These are phyloP conservation scores for Meloidogyne exigua DNA, from an alignment of 1,140 invertebrate genomes.

Conservation along the genomic window DNA sequence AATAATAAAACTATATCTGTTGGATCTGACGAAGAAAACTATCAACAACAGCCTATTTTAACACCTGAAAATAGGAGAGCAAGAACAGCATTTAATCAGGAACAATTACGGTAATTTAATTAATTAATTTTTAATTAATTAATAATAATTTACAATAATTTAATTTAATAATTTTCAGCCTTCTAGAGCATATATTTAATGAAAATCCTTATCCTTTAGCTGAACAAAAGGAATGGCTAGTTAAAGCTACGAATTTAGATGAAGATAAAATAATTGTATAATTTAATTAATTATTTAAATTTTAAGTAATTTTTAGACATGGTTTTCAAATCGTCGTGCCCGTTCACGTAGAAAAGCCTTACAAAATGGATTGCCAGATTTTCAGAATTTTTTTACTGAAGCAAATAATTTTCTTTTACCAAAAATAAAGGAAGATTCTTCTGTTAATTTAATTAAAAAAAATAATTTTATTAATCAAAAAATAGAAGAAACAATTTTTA, in stretches of 20 bases:
- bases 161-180: neutral
- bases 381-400: neutral
- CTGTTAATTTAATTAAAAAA: neutral
- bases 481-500: neutral
- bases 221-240: slow-evolving; percentile 25
- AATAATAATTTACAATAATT: neutral
- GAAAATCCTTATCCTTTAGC: slow-evolving; percentile 17
- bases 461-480: neutral
- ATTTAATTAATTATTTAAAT: neutral
- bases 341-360: slow-evolving; percentile 30
- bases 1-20: neutral
- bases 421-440: neutral
- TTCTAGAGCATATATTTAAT: slow-evolving; percentile 5
- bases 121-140: neutral
- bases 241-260: slow-evolving; percentile 22
- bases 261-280: slow-evolving; percentile 36
- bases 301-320: slow-evolving; percentile 23
- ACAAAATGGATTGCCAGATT: slow-evolving; percentile 1
- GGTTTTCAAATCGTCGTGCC: slow-evolving; percentile 34
- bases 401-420: neutral
- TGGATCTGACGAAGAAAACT: slow-evolving; percentile 25
- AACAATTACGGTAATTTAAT: slow-evolving; percentile 16
- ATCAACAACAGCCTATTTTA: slow-evolving; percentile 11
- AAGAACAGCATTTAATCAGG: slow-evolving; percentile 11
- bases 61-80: slow-evolving; percentile 1